Percentiles rank a stretch among this genome's conserved stretches.
Evolutionary conservation across 2,797 vertebrate species (phyloP).

Genomic region (Margarornis squamiger): DNA sequence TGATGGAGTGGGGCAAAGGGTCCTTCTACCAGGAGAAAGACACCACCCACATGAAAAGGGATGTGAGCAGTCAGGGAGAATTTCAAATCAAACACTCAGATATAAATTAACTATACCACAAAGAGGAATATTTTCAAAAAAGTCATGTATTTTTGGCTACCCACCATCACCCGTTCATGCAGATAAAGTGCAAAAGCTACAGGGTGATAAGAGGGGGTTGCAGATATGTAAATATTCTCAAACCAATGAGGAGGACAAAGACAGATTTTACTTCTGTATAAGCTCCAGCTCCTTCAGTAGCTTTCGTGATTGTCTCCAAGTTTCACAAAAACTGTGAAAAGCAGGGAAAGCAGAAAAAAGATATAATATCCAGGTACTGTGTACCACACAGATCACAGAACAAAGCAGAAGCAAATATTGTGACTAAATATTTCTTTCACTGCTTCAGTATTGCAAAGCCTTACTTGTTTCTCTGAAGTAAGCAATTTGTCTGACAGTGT

Average conservation of each 20-base stretch:
- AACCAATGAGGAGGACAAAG: not conserved
- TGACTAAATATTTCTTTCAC: not conserved
- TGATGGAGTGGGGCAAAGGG: not conserved
- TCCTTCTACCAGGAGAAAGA: not conserved
- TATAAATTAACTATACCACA: not conserved
- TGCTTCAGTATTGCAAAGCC: not conserved
- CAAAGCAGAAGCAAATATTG: not conserved
- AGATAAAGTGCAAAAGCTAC: not conserved
- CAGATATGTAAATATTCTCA: not conserved
- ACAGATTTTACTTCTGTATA: not conserved
- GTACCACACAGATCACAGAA: not conserved
- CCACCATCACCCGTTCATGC: not conserved
- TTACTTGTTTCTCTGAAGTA: not conserved
- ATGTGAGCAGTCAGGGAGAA: not conserved
- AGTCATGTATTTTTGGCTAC: not conserved
- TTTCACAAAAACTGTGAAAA: not conserved
- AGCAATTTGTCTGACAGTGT: not conserved
- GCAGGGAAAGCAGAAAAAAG: not conserved
- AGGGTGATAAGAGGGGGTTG: not conserved
- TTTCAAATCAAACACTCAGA: not conserved
- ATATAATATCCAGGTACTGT: not conserved
- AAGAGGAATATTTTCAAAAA: not conserved
- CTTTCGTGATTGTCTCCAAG: not conserved
- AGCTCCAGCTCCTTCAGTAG: not conserved
- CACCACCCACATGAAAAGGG: not conserved